A percentile compares a stretch with the other conserved stretches of the same genome.
Conservation (phyloP, 2,797 vertebrate genomes). For the Enteromius treurensis region DNA sequence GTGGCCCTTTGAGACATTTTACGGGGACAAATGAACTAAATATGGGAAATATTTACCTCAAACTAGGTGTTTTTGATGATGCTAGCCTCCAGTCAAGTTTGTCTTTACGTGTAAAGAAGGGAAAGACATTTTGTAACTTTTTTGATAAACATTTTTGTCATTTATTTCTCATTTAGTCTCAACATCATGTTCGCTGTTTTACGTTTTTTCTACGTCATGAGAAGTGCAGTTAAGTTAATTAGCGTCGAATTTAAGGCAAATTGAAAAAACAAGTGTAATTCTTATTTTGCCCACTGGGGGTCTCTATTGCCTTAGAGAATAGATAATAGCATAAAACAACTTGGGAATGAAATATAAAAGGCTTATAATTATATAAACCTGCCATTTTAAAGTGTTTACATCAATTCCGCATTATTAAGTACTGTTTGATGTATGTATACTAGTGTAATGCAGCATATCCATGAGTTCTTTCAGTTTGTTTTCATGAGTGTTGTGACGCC, state of each 20-base stretch:
- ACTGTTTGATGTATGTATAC: background rate
- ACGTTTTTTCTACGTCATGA: background rate
- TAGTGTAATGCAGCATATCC: conserved; percentile 8
- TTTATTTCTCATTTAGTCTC: background rate
- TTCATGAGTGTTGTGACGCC: conserved; percentile 8
- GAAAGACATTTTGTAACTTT: conserved; percentile 21
- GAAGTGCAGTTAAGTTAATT: background rate
- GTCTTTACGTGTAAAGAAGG: conserved; percentile 11
- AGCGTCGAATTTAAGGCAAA: background rate
- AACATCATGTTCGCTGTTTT: conserved; percentile 14
- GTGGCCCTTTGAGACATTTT: conserved; percentile 17
- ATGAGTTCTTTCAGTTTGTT: background rate
- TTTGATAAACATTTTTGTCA: conserved; percentile 28
- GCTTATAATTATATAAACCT: conserved; percentile 9
- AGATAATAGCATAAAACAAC: background rate
- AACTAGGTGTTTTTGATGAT: background rate
- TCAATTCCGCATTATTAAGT: conserved; percentile 13
- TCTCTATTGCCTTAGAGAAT: conserved; percentile 39
- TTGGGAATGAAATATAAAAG: background rate
- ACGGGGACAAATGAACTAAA: background rate
- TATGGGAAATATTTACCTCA: conserved; percentile 12
- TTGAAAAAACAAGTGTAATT: background rate
- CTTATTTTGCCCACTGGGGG: background rate
- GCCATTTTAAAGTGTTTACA: conserved; percentile 30
- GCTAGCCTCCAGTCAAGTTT: background rate